Evolutionary conservation across 2,888 invertebrate species (phyloP), one percentile per base, ranked within the genome.

Genomic region (Lasiommata megera): DNA sequence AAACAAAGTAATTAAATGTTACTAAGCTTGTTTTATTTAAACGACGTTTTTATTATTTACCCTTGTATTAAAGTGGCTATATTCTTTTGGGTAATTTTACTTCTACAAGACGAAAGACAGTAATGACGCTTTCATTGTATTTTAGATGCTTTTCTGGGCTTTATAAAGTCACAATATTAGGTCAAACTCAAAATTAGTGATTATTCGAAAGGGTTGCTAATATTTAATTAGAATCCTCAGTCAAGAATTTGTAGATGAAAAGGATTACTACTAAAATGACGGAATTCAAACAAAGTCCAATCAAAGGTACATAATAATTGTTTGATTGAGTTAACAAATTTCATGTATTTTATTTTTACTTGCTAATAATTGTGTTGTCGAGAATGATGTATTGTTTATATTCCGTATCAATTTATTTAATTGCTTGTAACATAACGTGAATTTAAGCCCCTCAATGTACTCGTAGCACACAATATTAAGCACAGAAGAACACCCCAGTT

Each of bases 81-180:
- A 12, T 29, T 28, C 50, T 43, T 56, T 44, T 60, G 48, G 51
- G 29, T 11, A 43, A 50, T 61, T 53, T 63, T 55, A 63, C 57
- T 58, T 61, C 87, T 89, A 88, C 80, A 81, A 89, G 89, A 89
- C 88, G 88, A 84, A 78, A 80, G 85, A 79, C 80, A 72, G 66
- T 67, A 56, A 66, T 67, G 71, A 76, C 75, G 86, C 85, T 87
- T 85, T 73, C 71, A 72, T 66, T 69, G 62, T 74, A 73, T 79
- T 84, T 79, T 83, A 82, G 83, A 81, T 81, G 72, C 74, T 76
- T 74, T 56, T 75, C 75, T 82, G 80, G 84, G 82, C 79, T 83
- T 79, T 62, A 54, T 55, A 58, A 29, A 53, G 31, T 64, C 59
- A 58, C 66, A 66, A 54, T 14, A 38, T 36, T 37, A 40, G 55